A percentile compares a stretch with the other conserved stretches of the same genome.
Evolutionary conservation across 1,140 invertebrate species (phyloP).

Genomic region (Lordiphosa collinella): DNA sequence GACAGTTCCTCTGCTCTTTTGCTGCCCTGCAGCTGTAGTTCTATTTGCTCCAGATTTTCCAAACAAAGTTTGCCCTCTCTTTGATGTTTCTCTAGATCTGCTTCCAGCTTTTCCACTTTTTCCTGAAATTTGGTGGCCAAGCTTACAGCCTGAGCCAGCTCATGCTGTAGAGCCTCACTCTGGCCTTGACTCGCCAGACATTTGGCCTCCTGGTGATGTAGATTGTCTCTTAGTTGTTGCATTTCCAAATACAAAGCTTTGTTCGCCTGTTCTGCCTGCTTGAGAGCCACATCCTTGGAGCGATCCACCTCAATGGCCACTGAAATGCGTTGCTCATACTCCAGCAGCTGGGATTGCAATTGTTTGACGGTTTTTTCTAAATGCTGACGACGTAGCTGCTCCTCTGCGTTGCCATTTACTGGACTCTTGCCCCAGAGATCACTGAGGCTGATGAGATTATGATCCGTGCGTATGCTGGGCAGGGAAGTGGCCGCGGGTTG

Average conservation of each 20-base stretch:
- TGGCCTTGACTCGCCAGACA: constrained; percentile 41
- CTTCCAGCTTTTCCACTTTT: constrained; percentile 65
- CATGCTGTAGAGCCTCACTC: constrained; percentile 57
- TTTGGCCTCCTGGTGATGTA: constrained; percentile 56
- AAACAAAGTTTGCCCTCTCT: constrained; percentile 28
- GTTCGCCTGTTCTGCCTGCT: constrained; percentile 82
- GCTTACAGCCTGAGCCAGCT: constrained; percentile 62
- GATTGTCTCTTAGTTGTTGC: constrained; percentile 44
- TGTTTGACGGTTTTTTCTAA: constrained; percentile 88
- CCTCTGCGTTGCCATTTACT: constrained; percentile 80
- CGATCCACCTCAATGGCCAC: constrained; percentile 88
- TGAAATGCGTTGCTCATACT: constrained; percentile 88
- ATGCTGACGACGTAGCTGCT: constrained; percentile 86
- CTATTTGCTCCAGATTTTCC: constrained; percentile 56
- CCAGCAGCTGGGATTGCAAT: constrained; percentile 85
- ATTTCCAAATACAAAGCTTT: constrained; percentile 53
- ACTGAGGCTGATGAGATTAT: constrained; percentile 80
- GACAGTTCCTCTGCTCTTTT: constrained; percentile 59
- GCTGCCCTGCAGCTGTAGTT: constrained; percentile 59
- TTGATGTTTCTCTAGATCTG: constrained; percentile 38
- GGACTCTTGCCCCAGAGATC: constrained; percentile 80
- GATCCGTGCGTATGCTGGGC: constrained; percentile 48
- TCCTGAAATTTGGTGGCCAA: constrained; percentile 71
- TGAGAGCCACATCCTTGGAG: constrained; percentile 86
- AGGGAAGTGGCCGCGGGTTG: constrained; percentile 35